A percentile compares a stretch with the other conserved stretches of the same genome.
These are phyloP conservation scores for Bufo gargarizans DNA, from an alignment of 2,113 vertebrate species.

Conservation along the genomic window DNA sequence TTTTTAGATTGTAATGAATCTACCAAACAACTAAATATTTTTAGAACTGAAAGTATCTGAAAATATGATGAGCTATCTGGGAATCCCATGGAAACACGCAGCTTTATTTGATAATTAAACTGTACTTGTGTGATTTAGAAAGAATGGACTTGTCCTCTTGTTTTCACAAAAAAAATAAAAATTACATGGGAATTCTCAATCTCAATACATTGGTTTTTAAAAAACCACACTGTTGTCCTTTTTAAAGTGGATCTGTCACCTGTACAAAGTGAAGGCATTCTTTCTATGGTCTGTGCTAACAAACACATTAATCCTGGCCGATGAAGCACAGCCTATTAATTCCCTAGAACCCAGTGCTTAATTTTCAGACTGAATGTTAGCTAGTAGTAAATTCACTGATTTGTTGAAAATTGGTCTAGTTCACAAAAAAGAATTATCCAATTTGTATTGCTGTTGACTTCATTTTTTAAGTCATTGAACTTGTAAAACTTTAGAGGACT, in stretches of 20 bases:
- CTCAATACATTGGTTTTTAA: neutral
- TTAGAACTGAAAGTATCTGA: neutral
- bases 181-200: neutral
- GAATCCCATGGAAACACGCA: conserved; percentile 5
- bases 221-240: neutral
- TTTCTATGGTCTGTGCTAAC: neutral
- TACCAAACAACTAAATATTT: neutral
- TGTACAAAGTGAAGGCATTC: neutral
- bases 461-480: neutral
- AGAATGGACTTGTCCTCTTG: neutral
- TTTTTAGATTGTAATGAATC: neutral
- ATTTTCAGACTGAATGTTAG: neutral
- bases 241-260: neutral
- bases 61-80: neutral
- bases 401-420: neutral
- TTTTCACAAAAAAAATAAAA: neutral
- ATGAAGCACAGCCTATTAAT: neutral
- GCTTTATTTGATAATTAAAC: neutral
- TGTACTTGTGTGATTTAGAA: neutral
- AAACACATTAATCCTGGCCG: neutral
- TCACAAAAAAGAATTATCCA: neutral
- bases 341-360: neutral
- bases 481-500: neutral
- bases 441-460: neutral
- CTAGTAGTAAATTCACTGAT: neutral